Evolutionary conservation across 1,140 invertebrate genomes (phyloP).

Genomic region (Daktulosphaira vitifoliae): DNA sequence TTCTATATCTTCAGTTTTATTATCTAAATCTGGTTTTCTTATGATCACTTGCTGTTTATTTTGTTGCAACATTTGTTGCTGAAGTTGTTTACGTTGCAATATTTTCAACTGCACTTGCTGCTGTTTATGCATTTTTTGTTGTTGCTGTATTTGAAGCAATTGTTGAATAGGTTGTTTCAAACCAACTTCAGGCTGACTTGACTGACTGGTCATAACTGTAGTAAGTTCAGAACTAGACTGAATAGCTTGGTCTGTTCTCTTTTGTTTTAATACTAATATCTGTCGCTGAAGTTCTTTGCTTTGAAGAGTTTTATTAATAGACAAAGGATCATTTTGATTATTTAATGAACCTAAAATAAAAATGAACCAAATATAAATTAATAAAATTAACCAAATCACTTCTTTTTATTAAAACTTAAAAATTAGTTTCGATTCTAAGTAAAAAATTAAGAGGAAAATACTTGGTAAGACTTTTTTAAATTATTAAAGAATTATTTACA

Average conservation of each 20-base stretch:
- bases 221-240: not conserved
- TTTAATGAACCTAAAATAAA: not conserved
- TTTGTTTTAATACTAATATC: constrained; percentile 28
- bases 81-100: constrained; percentile 13
- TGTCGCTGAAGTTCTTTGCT: constrained; percentile 15
- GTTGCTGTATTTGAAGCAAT: constrained; percentile 33
- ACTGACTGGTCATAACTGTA: not conserved
- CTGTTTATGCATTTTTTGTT: constrained; percentile 32
- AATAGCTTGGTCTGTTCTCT: not conserved
- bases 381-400: no score
- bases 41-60: constrained; percentile 36
- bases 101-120: constrained; percentile 17
- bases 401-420: no score
- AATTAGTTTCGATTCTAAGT: no score
- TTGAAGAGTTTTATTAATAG: constrained; percentile 4
- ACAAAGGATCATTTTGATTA: constrained; percentile 7
- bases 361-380: not conserved
- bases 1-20: not conserved
- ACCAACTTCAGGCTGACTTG: not conserved
- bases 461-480: no score
- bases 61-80: constrained; percentile 16
- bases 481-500: no score
- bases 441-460: no score
- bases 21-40: constrained; percentile 16
- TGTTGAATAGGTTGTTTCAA: constrained; percentile 29